These are phyloP conservation scores for Hippocampus abdominalis DNA, from an alignment of 2,113 vertebrate genomes.

Conservation along the genomic window DNA sequence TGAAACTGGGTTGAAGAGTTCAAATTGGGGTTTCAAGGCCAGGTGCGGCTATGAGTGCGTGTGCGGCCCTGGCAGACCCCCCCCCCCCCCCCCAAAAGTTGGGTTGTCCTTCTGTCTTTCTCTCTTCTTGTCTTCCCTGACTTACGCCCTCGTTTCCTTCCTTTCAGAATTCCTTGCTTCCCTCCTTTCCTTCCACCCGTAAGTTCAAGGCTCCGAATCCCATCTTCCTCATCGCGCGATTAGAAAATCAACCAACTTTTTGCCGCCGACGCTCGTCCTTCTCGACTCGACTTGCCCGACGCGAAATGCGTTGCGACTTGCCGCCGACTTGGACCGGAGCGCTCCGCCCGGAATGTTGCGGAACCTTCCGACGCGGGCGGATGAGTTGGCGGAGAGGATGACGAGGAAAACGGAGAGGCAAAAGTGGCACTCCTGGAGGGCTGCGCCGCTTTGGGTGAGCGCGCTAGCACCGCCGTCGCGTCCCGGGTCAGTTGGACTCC, in stretches of 20 bases:
- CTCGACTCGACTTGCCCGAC: constrained; percentile 6
- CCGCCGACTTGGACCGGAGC: not conserved
- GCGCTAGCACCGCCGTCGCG: not conserved
- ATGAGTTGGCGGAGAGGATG: not conserved
- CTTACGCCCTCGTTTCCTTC: too few relatives aligned
- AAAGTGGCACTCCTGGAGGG: not conserved
- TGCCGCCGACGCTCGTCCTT: not conserved
- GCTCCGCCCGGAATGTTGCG: not conserved
- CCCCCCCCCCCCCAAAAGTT: too few relatives aligned
- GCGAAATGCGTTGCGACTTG: not conserved
- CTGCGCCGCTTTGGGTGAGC: not conserved
- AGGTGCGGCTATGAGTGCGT: too few relatives aligned
- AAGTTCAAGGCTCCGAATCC: too few relatives aligned
- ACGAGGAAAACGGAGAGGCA: not conserved
- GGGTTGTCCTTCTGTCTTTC: too few relatives aligned
- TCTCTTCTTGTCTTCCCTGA: too few relatives aligned
- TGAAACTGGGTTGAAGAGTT: too few relatives aligned
- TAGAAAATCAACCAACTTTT: not conserved
- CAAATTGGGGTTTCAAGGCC: too few relatives aligned
- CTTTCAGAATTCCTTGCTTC: too few relatives aligned
- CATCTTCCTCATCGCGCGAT: not conserved
- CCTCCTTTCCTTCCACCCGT: too few relatives aligned
- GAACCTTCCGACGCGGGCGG: not conserved
- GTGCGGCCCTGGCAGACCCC: too few relatives aligned
- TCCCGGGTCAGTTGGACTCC: not conserved